Evolutionary conservation across 2,113 vertebrate genomes (phyloP), one percentile per base, ranked within the genome.

Genomic region (Megaceryle torquata): DNA sequence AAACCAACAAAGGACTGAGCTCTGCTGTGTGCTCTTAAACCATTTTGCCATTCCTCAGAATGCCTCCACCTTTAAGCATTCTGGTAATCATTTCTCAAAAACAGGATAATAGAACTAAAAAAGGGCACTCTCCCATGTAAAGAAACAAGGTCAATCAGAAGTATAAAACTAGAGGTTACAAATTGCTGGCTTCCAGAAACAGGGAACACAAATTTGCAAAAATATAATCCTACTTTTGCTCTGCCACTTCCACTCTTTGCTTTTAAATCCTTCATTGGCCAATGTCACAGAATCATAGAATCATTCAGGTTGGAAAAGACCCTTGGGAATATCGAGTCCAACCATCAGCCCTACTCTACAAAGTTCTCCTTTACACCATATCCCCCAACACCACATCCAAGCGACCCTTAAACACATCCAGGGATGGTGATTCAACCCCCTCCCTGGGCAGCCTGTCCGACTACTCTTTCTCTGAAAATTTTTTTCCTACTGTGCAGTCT

Each of bases 1-100:
- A 8, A 2, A 1, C 13, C 54, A 61, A 31, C 2, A 3, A 44
- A 63, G 21, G 43, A 11, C 69, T 28, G 44, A 54, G 63, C 31
- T 63, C 53, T 21, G 11, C 8, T 15, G 4, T 15, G 4, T 14
- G 28, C 31, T 75, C 43, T 17, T 2, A 3, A 88, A n/a, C 35
- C 22, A 31, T 37, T 65, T 44, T 72, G 13, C 24, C 18, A 31
- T 90, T 63, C 63, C 59, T 44, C 1, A 0, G 54, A 63, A 37
- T 0, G 2, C 11, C 3, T 1, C 11, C 3, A 0, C 5, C 69
- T 51, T 48, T 3, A 60, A 79, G 87, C 67, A 28, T 80, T n/a
- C 59, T 85, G 43, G 29, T 53, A 85, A 59, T 22, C 14, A 5
- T 53, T 53, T 76, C 70, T 48, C 26, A 65, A 70, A 63, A 54